Evolutionary conservation across 2,888 invertebrate genomes (phyloP).

Genomic region (Drosophila kuntzei): DNA sequence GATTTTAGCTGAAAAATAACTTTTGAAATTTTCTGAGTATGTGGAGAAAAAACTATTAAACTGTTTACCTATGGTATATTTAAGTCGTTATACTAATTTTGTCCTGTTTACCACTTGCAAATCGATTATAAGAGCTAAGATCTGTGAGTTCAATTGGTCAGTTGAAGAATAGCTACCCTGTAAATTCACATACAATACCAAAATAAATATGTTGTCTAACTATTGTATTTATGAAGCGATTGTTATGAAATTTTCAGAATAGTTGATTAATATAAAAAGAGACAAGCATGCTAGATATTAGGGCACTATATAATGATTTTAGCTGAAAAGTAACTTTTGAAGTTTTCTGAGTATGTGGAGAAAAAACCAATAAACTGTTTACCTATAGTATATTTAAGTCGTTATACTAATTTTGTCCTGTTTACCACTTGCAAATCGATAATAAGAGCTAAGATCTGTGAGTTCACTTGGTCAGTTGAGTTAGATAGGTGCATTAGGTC

Average conservation of each 20-base stretch:
- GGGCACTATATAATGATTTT: neutral
- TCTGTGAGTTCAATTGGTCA: too few relatives aligned
- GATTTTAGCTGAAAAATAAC: neutral
- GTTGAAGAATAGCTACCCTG: too few relatives aligned
- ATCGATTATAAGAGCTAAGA: neutral
- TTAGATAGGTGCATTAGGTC: neutral
- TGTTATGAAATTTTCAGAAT: neutral
- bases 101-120: neutral
- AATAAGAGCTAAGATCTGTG: neutral
- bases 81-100: neutral
- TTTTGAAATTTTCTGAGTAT: neutral
- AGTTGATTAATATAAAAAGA: neutral
- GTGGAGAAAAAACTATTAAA: neutral
- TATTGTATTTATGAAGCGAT: neutral
- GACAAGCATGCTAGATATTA: neutral
- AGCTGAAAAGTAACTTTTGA: neutral
- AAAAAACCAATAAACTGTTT: too few relatives aligned
- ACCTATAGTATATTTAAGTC: neutral
- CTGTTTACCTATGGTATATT: neutral
- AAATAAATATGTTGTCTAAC: neutral
- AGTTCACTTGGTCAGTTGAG: neutral
- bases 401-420: neutral
- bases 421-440: neutral
- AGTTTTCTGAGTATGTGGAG: neutral
- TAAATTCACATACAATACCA: neutral